phyloP scores from a whole-genome alignment of 2,113 vertebrate genomes.

The Poeciliopsis turrubarensis region DNA sequence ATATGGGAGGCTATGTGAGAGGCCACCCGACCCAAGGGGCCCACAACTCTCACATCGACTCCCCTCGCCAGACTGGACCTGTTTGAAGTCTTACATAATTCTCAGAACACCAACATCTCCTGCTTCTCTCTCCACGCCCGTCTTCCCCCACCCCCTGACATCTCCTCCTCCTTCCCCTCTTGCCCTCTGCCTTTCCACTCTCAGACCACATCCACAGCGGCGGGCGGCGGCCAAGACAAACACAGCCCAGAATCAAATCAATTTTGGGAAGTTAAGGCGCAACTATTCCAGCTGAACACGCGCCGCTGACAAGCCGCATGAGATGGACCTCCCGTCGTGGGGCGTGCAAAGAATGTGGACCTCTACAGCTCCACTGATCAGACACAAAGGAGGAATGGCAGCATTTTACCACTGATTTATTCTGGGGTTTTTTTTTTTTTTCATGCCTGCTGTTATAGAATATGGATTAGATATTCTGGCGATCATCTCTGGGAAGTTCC shows the following conservation, averaged over 20 bases:
- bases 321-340: constrained; percentile 41
- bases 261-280: constrained; percentile 64
- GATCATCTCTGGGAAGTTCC: constrained; percentile 42
- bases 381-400: constrained; percentile 35
- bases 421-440: constrained; percentile 7
- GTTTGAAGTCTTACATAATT: constrained; percentile 78
- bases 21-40: constrained; percentile 76
- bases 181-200: constrained; percentile 54
- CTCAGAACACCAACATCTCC: constrained; percentile 52
- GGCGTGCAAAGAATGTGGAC: constrained; percentile 28
- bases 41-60: constrained; percentile 71
- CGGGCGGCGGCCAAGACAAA: constrained; percentile 71
- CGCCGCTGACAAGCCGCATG: constrained; percentile 63
- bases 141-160: constrained; percentile 13
- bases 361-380: constrained; percentile 29
- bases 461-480: constrained; percentile 30
- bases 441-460: constrained; percentile 45
- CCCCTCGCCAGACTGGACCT: constrained; percentile 62
- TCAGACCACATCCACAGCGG: constrained; percentile 66
- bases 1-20: constrained; percentile 77
- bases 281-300: constrained; percentile 64
- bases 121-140: constrained; percentile 16
- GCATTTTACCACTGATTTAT: constrained; percentile 2
- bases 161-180: constrained; percentile 26
- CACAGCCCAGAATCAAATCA: constrained; percentile 71